Evolutionary conservation across 2,797 vertebrate species (phyloP), one percentile per base, ranked within the genome.

Genomic region (Enteromius argenteus): DNA sequence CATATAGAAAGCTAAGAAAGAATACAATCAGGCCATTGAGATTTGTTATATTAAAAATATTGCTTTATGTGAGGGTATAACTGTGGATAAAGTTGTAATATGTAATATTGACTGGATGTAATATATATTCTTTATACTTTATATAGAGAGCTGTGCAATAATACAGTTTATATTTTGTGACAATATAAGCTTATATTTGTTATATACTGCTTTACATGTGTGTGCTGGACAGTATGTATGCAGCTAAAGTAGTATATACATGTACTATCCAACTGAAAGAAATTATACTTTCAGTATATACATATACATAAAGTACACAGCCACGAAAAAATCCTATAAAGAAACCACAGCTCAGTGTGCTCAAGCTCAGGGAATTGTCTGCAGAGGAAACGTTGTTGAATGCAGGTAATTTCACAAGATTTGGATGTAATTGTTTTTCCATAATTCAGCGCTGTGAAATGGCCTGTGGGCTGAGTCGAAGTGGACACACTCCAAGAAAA

Each of bases 341-440:
- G 71, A 82, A 82, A 74, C 71, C 71, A 74, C 58, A 75, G 42
- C 58, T 46, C 69, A 51, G 6, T 51, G 69, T 14, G 21, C 58
- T 82, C 56, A 83, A 69, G 35, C 32, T 30, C 60, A 35, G 64
- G 81, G 76, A 64, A 82, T 51, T 67, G 37, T 77, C 62, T 87
- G 72, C 72, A 75, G 76, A 81, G 79, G 62, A 83, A 76, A 84
- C 32, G 10, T 64, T 80, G 67, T 64, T 80, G 84, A 81, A 84
- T 71, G 56, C 78, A 72, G 85, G 68, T 82, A 81, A 78, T 79
- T 87, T 88, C 66, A 88, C 84, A 72, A 88, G 67, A 84, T 74
- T 86, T 86, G 67, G 58, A 39, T 78, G 82, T 79, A 88, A 86
- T 84, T 76, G 81, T 76, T 88, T 88, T 84, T 86, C 84, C 84